A percentile compares a stretch with the other conserved stretches of the same genome.
phyloP scores from a whole-genome alignment of 1,140 invertebrate species.

The Hormaphis cornu region DNA sequence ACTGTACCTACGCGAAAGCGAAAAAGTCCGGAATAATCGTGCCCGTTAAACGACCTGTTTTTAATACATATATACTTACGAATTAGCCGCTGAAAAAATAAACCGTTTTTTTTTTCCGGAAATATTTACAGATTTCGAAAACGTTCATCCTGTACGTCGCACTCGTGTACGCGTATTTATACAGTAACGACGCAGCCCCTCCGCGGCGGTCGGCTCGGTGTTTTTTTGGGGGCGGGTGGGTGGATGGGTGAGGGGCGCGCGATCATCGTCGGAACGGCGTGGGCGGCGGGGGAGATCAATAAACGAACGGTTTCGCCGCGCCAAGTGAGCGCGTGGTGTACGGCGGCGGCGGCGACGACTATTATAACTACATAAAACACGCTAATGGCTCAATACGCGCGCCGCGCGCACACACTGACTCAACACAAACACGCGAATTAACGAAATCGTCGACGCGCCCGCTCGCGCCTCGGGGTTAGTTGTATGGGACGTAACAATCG shows the following conservation, averaged over 20 bases:
- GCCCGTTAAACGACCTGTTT: no score
- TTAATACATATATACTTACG: background rate
- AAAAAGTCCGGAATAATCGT: no score
- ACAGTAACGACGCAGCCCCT: no score
- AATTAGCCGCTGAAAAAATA: no score
- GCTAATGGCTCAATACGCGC: slow-evolving; percentile 25
- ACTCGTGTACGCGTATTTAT: no score
- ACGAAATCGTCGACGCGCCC: background rate
- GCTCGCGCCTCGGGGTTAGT: no score
- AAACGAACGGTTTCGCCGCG: slow-evolving; percentile 17
- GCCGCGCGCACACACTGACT: background rate
- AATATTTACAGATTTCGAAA: no score
- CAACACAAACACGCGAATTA: background rate
- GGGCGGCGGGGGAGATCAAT: slow-evolving; percentile 12
- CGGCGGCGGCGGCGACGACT: slow-evolving; percentile 10
- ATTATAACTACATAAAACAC: slow-evolving; percentile 31
- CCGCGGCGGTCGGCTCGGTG: no score
- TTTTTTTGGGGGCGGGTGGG: background rate
- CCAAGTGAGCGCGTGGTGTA: background rate
- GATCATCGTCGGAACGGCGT: background rate
- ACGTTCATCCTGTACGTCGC: no score
- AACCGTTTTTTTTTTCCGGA: no score
- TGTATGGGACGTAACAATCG: no score
- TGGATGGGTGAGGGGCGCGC: background rate
- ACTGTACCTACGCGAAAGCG: no score